Evolutionary conservation across 2,797 vertebrate genomes (phyloP), one percentile per base, ranked within the genome.

Genomic region (Neostethus bicornis): DNA sequence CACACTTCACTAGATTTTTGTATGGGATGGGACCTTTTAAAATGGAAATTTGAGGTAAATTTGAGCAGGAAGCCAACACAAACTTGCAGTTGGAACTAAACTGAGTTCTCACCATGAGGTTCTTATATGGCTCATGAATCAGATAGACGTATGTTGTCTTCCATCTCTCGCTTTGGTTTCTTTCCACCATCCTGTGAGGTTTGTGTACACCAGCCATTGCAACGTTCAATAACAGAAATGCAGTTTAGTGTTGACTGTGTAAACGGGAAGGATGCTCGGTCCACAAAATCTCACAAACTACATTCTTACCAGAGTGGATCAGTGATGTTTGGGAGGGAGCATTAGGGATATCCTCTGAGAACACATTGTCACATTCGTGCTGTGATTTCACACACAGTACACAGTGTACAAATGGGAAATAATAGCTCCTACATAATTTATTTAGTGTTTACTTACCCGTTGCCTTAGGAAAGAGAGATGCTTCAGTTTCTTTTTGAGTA

Each of bases 351-450:
- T 74, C 61, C 67, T 72, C 28, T 11, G 46, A 72, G 59, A 54
- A 48, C 38, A 17, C 48, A 50, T 70, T 73, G 75, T 80, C 81
- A 61, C 66, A 50, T 55, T 73, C 11, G 1, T 31, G 60, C 61
- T 55, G 49, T 59, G 17, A 41, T 57, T 67, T 56, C 28, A 38
- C 47, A n/a, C 17, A 29, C 58, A 45, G 57, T 46, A 53, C 65
- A 51, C 26, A 1, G 1, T 66, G 66, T 66, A 28, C 37, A n/a
- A 53, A 45, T 0, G 38, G 46, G 31, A 51, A 61, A 26, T 24
- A 39, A 61, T 50, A 53, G 35, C 53, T 56, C 66, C 55, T 59
- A 13, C 25, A 9, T 57, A 24, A 31, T 37, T n/a, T 45, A 60
- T 57, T 46, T 19, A 24, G 12, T 58, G 35, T 31, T 45, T 49